Conservation (phyloP, 2,888 invertebrate genomes). For the Dichetophora obliterata region DNA sequence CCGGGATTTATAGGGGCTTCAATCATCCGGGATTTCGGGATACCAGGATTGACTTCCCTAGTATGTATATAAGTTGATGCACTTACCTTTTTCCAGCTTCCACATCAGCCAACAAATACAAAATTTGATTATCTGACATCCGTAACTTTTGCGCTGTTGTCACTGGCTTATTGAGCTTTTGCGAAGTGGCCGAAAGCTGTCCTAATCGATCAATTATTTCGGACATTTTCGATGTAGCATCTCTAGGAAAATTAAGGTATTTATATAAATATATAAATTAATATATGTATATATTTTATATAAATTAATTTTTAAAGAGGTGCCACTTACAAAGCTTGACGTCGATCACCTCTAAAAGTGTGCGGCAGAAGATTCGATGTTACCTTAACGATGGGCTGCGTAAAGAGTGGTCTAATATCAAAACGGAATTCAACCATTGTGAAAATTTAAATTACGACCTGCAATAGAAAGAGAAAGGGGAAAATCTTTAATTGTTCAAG, state of each 20-base stretch:
- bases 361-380: constrained; percentile 72
- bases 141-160: constrained; percentile 79
- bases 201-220: constrained; percentile 80
- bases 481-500: no score
- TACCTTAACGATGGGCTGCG: constrained; percentile 71
- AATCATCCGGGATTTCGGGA: no score
- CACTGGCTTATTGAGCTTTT: constrained; percentile 80
- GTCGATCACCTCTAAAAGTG: constrained; percentile 72
- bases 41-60: no score
- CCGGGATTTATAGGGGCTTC: no score
- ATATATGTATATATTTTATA: constrained; percentile 40
- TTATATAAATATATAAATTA: constrained; percentile 35
- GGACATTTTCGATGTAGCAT: constrained; percentile 74
- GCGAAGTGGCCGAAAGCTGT: constrained; percentile 79
- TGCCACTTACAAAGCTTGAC: constrained; percentile 70
- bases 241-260: constrained; percentile 66
- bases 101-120: constrained; percentile 67
- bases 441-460: constrained; percentile 11
- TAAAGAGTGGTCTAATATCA: constrained; percentile 72
- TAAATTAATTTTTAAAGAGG: neutral
- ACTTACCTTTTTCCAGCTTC: constrained; percentile 74
- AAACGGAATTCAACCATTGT: constrained; percentile 73
- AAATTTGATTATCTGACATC: constrained; percentile 71
- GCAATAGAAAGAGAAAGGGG: neutral
- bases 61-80: no score